Conservation (phyloP, 2,797 vertebrate genomes). For the Eutrigla gurnardus region DNA sequence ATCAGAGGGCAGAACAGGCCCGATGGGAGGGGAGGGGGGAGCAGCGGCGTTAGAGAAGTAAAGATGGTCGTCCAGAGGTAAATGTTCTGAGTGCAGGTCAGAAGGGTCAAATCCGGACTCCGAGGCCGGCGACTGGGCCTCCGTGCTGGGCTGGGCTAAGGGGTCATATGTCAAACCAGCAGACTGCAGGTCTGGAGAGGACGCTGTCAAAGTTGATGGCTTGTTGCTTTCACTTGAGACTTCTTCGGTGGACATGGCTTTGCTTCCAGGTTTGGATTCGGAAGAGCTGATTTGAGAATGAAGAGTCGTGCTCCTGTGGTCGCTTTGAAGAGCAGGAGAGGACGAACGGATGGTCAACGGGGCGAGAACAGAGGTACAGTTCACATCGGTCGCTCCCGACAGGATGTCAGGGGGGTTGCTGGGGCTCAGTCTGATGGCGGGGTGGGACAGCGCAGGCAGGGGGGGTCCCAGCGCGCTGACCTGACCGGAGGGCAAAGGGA, state of each 20-base stretch:
- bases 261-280: constrained; percentile 72
- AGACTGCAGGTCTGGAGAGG: constrained; percentile 54
- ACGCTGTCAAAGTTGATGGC: constrained; percentile 65
- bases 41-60: constrained; percentile 77
- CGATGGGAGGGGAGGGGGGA: constrained; percentile 68
- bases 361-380: constrained; percentile 43
- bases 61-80: constrained; percentile 78
- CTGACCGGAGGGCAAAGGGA: constrained; percentile 68
- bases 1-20: constrained; percentile 56
- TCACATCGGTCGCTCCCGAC: constrained; percentile 64
- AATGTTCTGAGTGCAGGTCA: constrained; percentile 68
- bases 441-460: constrained; percentile 65
- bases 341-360: constrained; percentile 43
- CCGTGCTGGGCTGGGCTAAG: constrained; percentile 45
- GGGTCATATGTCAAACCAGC: constrained; percentile 50
- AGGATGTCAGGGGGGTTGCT: constrained; percentile 70
- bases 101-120: constrained; percentile 63
- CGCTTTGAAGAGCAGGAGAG: constrained; percentile 48
- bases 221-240: constrained; percentile 73
- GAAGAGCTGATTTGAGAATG: constrained; percentile 67
- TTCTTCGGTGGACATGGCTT: constrained; percentile 80
- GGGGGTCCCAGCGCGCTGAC: constrained; percentile 59
- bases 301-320: constrained; percentile 22
- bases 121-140: constrained; percentile 52
- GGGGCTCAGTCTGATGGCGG: constrained; percentile 68